Evolutionary conservation across 92 coral and sea anemone species (phyloP), one percentile per base, ranked within the genome.

Genomic region (Parazoanthus atlanticus): DNA sequence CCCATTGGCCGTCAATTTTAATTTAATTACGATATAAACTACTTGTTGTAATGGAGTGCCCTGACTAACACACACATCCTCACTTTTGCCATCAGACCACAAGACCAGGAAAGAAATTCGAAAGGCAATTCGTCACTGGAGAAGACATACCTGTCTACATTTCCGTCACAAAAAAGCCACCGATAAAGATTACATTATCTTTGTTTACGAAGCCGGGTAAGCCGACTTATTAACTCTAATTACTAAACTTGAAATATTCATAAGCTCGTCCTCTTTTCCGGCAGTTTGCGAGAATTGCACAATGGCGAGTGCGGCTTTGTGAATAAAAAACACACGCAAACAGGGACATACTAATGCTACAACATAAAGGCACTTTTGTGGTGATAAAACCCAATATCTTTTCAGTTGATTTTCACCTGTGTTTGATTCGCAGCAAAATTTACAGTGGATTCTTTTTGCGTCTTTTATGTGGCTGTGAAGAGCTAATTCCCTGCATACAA

Each of bases 191-290:
- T 97, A 93, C 88, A 92, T 97, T 78, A 95, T 92, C 81, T 97
- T 97, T 88, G 98, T 94, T 84, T 85, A 94, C 92, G 98, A 95
- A 82, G 92, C 82, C 70, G 99, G 99, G 99, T 97, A 88, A 93
- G 99, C 93, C 78, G 74, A 71, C 80, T 33, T 67, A 49, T 66
- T 72, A 47, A 89, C 70, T 76, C 82, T 80, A 66, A 67, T 80
- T 58, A 81, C 70, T 61, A 54, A 73, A 58, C 46, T 80, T 82
- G 86, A 80, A 80, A 43, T 61, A 58, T 89, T 89, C 86, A 89
- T 84, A 78, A 86, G 78, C 47, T 71, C 77, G 69, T 86, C 79
- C 52, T 74, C 87, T 84, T 71, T 84, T 84, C 87, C 87, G 87
- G 87, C 78, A 84, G 87, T 49, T 84, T 40, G 41, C 76, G 32